A percentile compares a stretch with the other conserved stretches of the same genome.
These are phyloP conservation scores for Sebastolobus alascanus DNA, from an alignment of 2,797 vertebrate genomes.

Conservation along the genomic window DNA sequence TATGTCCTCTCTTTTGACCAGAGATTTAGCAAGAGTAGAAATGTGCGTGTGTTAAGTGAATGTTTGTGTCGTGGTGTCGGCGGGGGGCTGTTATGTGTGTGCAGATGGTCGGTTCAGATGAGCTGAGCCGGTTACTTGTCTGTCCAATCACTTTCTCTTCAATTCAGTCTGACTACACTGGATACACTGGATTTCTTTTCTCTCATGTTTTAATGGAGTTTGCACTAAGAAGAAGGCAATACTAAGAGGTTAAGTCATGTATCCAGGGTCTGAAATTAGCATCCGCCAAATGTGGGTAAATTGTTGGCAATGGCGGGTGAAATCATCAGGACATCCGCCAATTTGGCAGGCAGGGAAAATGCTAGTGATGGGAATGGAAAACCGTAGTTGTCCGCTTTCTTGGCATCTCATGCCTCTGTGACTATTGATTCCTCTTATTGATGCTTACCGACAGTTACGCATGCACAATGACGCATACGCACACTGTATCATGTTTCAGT, in stretches of 20 bases:
- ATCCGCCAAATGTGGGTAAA: too few relatives aligned
- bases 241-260: neutral
- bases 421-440: too few relatives aligned
- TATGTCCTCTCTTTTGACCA: constrained; percentile 42
- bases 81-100: constrained; percentile 27
- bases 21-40: constrained; percentile 44
- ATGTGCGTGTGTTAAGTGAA: constrained; percentile 41
- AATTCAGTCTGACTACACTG: neutral
- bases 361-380: too few relatives aligned
- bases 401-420: too few relatives aligned
- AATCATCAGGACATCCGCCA: too few relatives aligned
- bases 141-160: neutral
- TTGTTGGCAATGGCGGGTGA: too few relatives aligned
- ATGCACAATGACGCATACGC: too few relatives aligned
- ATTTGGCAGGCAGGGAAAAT: too few relatives aligned
- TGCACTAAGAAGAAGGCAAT: neutral
- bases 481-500: too few relatives aligned
- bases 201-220: neutral
- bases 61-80: constrained; percentile 33
- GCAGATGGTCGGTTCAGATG: constrained; percentile 52
- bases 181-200: neutral
- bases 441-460: too few relatives aligned
- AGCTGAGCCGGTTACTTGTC: constrained; percentile 12
- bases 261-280: neutral
- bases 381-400: too few relatives aligned